These are phyloP conservation scores for Stictonetta naevosa DNA, from an alignment of 2,113 vertebrate genomes.

Conservation along the genomic window DNA sequence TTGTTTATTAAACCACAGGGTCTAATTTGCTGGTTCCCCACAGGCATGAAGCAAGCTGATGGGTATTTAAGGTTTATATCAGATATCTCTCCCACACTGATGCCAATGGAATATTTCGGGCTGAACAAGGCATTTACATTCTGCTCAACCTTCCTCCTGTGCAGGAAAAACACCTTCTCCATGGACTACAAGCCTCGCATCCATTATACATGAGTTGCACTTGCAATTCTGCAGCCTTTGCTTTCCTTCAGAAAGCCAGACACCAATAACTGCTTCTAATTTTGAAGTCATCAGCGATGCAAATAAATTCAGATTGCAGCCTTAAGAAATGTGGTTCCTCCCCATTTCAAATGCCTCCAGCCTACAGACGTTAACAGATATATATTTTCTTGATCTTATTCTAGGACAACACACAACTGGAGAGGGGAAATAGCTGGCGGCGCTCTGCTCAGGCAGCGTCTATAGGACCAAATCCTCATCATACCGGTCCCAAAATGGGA, in stretches of 20 bases:
- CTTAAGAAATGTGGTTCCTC: not conserved
- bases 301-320: not conserved
- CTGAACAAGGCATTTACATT: not conserved
- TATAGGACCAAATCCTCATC: not conserved
- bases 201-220: accelerated
- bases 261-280: not conserved
- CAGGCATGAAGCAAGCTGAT: not conserved
- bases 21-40: not conserved
- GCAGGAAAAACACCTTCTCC: not conserved
- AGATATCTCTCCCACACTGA: not conserved
- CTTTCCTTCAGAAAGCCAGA: not conserved
- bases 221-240: not conserved
- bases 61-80: not conserved
- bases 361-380: not conserved
- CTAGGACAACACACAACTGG: not conserved
- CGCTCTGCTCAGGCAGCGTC: not conserved
- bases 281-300: not conserved
- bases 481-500: not conserved
- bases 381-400: not conserved
- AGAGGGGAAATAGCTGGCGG: not conserved
- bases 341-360: not conserved
- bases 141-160: not conserved
- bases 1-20: not conserved
- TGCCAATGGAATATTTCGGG: not conserved
- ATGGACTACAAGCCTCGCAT: accelerated